phyloP scores from a whole-genome alignment of 2,797 vertebrate genomes.

The Mycteria americana region DNA sequence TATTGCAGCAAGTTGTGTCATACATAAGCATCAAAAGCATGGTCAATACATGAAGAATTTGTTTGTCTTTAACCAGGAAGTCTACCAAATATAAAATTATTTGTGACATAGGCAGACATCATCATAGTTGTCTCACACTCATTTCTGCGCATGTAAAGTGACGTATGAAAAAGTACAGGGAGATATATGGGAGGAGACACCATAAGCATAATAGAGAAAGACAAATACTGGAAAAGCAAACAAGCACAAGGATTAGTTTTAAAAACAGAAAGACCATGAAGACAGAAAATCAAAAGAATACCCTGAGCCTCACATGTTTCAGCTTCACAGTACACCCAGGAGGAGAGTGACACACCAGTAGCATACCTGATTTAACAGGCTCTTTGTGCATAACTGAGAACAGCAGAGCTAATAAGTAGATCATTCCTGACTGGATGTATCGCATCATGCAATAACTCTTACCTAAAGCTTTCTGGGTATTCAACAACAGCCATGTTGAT shows the following conservation, averaged over 20 bases:
- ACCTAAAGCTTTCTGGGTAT: slow-evolving; percentile 95
- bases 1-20: neutral
- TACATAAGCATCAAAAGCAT: neutral
- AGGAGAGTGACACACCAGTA: neutral
- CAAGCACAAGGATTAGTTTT: neutral
- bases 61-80: neutral
- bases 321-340: neutral
- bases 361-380: neutral
- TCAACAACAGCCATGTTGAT: slow-evolving; percentile 87
- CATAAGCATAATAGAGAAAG: neutral
- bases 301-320: neutral
- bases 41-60: neutral
- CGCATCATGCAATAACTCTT: neutral
- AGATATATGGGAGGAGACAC: neutral
- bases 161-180: neutral
- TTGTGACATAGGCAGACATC: neutral
- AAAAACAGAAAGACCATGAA: neutral
- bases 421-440: neutral
- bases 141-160: neutral
- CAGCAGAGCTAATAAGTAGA: neutral
- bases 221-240: neutral
- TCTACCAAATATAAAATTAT: neutral
- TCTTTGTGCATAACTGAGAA: neutral
- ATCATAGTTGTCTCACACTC: neutral
- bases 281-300: neutral